Evolutionary conservation across 2,797 vertebrate species (phyloP).

Genomic region (Sebastes glaucus): DNA sequence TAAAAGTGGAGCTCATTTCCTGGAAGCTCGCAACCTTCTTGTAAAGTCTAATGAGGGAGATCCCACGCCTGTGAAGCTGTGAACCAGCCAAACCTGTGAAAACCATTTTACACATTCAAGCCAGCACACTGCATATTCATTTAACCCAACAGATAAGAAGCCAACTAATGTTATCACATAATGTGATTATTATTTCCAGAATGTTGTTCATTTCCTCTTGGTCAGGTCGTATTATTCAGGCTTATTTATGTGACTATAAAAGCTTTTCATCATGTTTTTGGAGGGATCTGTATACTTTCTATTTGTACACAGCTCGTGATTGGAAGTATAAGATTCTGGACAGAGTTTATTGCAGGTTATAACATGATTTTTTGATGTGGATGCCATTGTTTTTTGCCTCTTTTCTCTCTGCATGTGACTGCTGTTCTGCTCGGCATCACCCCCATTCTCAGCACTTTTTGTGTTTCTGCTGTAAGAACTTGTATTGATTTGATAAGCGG

Average conservation of each 20-base stretch:
- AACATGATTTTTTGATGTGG: not conserved
- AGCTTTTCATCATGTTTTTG: not conserved
- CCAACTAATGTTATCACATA: not conserved
- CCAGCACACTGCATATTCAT: not conserved
- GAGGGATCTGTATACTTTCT: not conserved
- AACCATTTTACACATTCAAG: not conserved
- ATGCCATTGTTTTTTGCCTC: not conserved
- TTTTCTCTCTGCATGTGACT: not conserved
- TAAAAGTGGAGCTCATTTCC: slow-evolving; percentile 63
- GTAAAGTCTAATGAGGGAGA: slow-evolving; percentile 66
- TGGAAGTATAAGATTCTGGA: not conserved
- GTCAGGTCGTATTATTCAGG: not conserved
- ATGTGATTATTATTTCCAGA: not conserved
- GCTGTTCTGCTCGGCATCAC: not conserved
- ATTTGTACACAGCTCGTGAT: not conserved
- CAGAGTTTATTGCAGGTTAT: not conserved
- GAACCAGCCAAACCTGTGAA: slow-evolving; percentile 1
- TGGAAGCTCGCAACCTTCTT: slow-evolving; percentile 72
- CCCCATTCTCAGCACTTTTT: not conserved
- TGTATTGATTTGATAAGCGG: not conserved
- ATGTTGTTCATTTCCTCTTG: not conserved
- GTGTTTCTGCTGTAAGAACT: not conserved
- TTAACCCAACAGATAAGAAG: not conserved
- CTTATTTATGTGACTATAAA: not conserved
- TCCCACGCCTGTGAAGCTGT: slow-evolving; percentile 43